A percentile compares a stretch with the other conserved stretches of the same genome.
Evolutionary conservation across 23 tunicate species (phyloP).

Genomic region (Trididemnum nubilum): DNA sequence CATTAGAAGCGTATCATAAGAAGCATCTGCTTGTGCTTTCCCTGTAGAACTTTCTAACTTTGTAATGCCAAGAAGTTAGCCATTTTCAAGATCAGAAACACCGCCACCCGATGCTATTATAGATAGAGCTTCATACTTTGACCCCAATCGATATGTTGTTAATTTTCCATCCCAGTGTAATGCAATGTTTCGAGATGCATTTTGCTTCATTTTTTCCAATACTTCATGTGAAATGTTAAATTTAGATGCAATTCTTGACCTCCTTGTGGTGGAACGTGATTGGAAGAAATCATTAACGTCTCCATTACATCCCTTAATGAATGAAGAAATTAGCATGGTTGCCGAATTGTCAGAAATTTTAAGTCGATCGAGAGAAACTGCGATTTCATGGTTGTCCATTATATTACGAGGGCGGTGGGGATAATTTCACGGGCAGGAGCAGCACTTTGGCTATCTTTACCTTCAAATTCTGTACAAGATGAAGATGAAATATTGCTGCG

Average conservation of each 20-base stretch:
- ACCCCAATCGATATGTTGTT: background rate
- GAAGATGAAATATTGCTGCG: background rate
- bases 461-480: background rate
- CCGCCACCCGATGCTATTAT: background rate
- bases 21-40: slow-evolving; percentile 6
- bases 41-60: background rate
- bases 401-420: background rate
- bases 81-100: background rate
- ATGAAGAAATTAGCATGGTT: background rate
- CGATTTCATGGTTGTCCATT: background rate
- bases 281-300: background rate
- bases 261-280: no score
- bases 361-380: background rate
- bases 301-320: background rate
- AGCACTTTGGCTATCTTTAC: background rate
- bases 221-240: no score
- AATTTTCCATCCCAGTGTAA: slow-evolving; percentile 7
- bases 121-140: background rate
- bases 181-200: background rate
- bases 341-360: background rate
- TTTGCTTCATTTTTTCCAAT: background rate
- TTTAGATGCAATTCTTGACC: no score
- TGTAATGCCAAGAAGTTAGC: background rate
- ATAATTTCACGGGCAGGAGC: background rate
- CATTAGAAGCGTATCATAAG: background rate